Base-by-base conservation (phyloP, 2,113 vertebrate species). In the Leucoraja erinaceus region DNA sequence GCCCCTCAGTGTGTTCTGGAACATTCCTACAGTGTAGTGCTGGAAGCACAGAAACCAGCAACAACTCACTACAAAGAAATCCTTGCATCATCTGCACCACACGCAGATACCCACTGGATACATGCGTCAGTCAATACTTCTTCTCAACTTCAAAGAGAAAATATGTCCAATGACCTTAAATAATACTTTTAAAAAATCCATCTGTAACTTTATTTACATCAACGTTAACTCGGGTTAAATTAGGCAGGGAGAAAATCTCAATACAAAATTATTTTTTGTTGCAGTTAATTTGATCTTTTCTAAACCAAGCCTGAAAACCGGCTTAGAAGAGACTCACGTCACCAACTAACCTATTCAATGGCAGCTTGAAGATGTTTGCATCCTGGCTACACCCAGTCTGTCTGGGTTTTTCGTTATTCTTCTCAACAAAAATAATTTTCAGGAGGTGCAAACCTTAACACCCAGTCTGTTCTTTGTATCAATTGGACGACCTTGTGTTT, bases 141-240 rank as follows among this genome's bases (percentile, higher is more conserved):
- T 91, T 74, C 54, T 70, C 90, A 74, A 54, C 66, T 72, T 72
- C 59, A 12, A 47, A 72, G 70, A 91, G 31, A 74, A 70, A 74
- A 8, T 54, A 91, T 91, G 90, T 91, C 90, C 90, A 74, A 91
- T 28, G 22, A 72, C 66, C 68, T 91, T 72, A 91, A 91, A 91
- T 91, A 91, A 91, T 38, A 91, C 38, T 47, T 47, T 74, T 72
- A 54, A 91, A 72, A 91, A 72, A 91, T 72, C 28, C 90, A 72
- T 54, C 59, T 91, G 31, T 33, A 91, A 47, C 63, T 91, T 25
- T 91, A 72, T 47, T 72, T 91, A 91, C 47, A 72, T 72, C 22
- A 18, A 72, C 33, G 47, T 72, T 25, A 91, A 91, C 66, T 70
- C 90, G 72, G 31, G 47, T 91, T 91, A 91, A 91, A 72, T 91